Base-by-base conservation (phyloP, 2,797 vertebrate genomes). In the Geotrypetes seraphini region DNA sequence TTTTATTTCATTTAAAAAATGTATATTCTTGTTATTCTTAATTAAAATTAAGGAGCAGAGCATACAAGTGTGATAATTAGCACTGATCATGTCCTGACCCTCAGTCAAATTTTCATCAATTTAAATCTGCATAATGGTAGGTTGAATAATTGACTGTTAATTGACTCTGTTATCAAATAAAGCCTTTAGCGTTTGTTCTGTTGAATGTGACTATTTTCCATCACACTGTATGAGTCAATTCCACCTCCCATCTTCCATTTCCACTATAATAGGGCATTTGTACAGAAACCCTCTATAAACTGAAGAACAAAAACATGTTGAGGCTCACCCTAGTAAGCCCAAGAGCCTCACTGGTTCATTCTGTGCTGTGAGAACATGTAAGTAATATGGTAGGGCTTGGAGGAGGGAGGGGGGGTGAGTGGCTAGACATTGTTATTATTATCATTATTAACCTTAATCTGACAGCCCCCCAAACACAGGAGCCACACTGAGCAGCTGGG, bases 201-300 rank as follows among this genome's bases (percentile, higher is more conserved):
- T 4, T 55, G 45, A 31, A 1, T 35, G 36, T 21, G 33, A 33
- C 47, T 37, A n/a, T 58, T 59, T 51, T 47, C 43, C 49, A 43
- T 52, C 57, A 63, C 58, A 57, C 57, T 70, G 59, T 72, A 58
- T 59, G 47, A 60, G 48, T 50, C 30, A 3, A 12, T 37, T 10
- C 7, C 22, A 7, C 19, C 5, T 10, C 5, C 5, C 5, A 33
- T 17, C 5, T n/a, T 14, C 19, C 22, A 17, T 25, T 36, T n/a
- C 3, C 25, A 7, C 1, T 12, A 19, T 22, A 26, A 57, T 49
- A 42, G 55, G 60, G 51, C 49, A 30, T 58, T 12, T 35, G 49
- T 49, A 50, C 57, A 60, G 48, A 53, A 52, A 60, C 11, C 22
- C 36, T 1, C 16, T 37, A 44, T 50, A 57, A 9, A 28, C 36